A percentile compares a stretch with the other conserved stretches of the same genome.
Conservation (phyloP, 1,140 invertebrate genomes). For the Lysiphlebus fabarum region DNA sequence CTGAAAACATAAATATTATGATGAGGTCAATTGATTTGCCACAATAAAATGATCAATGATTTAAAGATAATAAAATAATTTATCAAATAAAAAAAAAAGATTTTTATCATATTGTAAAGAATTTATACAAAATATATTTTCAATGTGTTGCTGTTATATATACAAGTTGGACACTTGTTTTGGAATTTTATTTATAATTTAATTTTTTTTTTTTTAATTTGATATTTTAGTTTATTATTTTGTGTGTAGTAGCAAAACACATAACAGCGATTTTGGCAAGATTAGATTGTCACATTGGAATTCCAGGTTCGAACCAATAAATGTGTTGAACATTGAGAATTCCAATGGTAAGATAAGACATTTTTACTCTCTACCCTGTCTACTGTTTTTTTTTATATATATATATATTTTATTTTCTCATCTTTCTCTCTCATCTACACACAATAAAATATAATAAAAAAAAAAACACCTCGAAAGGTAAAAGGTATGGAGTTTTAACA, state of each 20-base stretch:
- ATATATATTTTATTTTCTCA: too few relatives aligned
- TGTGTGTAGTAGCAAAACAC: constrained; percentile 11
- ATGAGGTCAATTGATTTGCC: constrained; percentile 15
- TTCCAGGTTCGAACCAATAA: constrained; percentile 16
- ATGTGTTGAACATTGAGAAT: constrained; percentile 10
- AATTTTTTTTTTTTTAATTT: background rate
- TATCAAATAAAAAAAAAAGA: background rate
- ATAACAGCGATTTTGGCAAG: constrained; percentile 17
- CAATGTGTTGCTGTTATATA: too few relatives aligned
- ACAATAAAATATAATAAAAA: too few relatives aligned
- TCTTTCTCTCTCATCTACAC: too few relatives aligned
- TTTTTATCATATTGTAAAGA: too few relatives aligned
- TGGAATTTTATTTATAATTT: too few relatives aligned
- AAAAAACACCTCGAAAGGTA: too few relatives aligned
- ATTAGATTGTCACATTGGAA: constrained; percentile 20
- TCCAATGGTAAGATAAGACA: constrained; percentile 16
- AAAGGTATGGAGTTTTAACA: too few relatives aligned
- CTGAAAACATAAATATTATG: constrained; percentile 32
- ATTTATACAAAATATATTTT: too few relatives aligned
- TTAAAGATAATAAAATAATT: background rate
- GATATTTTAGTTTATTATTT: background rate
- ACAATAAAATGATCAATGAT: background rate
- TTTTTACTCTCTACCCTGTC: background rate
- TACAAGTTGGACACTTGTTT: too few relatives aligned
- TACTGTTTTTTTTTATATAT: too few relatives aligned